Conservation (phyloP, 2,113 vertebrate species). For the Heterotis niloticus region DNA sequence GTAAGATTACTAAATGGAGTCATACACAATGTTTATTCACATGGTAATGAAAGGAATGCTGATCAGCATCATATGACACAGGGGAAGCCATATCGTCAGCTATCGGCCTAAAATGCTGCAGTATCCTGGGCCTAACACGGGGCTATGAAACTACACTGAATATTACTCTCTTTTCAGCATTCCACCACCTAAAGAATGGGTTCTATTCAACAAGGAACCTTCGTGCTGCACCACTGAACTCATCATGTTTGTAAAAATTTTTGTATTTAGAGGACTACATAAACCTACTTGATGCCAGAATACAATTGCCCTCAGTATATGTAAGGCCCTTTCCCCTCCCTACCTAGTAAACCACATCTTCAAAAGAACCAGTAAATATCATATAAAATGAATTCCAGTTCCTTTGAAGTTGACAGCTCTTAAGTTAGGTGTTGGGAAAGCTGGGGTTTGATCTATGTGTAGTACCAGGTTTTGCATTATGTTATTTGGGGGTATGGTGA, state of each 20-base stretch:
- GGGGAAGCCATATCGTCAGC: neutral
- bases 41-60: neutral
- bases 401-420: neutral
- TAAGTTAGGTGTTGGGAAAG: neutral
- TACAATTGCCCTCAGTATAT: neutral
- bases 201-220: neutral
- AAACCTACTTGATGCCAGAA: neutral
- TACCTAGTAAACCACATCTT: too few species aligned
- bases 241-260: neutral
- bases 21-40: neutral
- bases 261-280: neutral
- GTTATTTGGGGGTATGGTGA: neutral
- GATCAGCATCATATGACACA: constrained; percentile 3
- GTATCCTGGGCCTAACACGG: too few species aligned
- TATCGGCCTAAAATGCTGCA: neutral
- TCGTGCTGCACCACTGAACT: neutral
- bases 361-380: too few species aligned
- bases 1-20: neutral
- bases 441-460: neutral
- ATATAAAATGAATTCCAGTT: neutral
- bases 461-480: neutral
- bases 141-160: neutral
- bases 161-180: neutral
- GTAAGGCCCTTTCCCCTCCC: too few species aligned
- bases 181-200: neutral